phyloP scores from a whole-genome alignment of 2,113 vertebrate genomes.

The Heliornis fulica region DNA sequence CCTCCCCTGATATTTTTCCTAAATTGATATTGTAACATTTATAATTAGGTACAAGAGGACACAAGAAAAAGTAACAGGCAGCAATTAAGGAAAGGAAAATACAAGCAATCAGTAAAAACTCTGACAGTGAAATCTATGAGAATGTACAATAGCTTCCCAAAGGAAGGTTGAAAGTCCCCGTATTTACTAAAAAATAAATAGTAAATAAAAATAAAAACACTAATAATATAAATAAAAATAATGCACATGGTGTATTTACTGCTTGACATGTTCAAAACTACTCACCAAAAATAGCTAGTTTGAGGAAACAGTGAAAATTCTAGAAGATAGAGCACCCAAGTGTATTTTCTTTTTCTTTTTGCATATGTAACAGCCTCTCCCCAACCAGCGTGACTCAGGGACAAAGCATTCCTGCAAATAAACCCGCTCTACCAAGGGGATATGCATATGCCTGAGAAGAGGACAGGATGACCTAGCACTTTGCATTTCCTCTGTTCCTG shows the following conservation, averaged over 20 bases:
- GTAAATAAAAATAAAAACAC: constrained; percentile 22
- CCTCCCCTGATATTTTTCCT: constrained; percentile 51
- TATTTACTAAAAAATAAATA: constrained; percentile 25
- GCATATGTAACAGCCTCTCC: constrained; percentile 48
- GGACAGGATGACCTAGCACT: constrained; percentile 55
- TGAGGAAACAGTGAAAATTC: background rate
- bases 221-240: constrained; percentile 2
- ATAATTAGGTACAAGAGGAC: constrained; percentile 57
- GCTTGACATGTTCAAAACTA: background rate
- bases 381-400: constrained; percentile 44
- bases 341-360: constrained; percentile 9
- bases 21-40: constrained; percentile 49
- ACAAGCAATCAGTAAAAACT: constrained; percentile 48
- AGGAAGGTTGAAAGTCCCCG: constrained; percentile 12
- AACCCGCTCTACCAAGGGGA: constrained; percentile 26
- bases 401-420: constrained; percentile 44
- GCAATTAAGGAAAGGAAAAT: constrained; percentile 58
- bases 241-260: background rate
- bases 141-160: constrained; percentile 22
- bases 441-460: constrained; percentile 21
- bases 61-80: constrained; percentile 36
- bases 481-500: background rate
- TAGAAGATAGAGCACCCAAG: constrained; percentile 7
- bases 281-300: background rate
- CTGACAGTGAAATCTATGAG: constrained; percentile 33